These are phyloP conservation scores for Agriopis leucophaearia DNA, from an alignment of 2,888 invertebrate genomes.

Conservation along the genomic window DNA sequence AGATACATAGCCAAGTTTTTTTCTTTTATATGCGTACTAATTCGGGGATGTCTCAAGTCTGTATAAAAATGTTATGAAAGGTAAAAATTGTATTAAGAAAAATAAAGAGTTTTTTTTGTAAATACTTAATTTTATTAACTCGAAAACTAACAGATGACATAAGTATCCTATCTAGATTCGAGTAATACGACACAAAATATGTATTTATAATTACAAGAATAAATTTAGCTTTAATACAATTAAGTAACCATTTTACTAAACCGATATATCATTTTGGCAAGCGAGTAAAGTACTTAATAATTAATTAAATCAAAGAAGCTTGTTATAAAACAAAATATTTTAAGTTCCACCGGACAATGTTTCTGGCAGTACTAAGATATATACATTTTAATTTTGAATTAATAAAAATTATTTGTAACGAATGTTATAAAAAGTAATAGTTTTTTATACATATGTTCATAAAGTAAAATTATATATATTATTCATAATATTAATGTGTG, in stretches of 20 bases:
- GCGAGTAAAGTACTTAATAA: constrained; percentile 51
- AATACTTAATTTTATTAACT: constrained; percentile 86
- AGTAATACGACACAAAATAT: constrained; percentile 76
- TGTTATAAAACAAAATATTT: not conserved
- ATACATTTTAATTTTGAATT: too few species aligned
- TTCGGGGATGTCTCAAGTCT: too few species aligned
- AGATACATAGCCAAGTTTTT: too few species aligned
- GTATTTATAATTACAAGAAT: constrained; percentile 82
- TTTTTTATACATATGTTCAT: too few species aligned
- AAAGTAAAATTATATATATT: too few species aligned
- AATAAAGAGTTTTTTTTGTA: constrained; percentile 74
- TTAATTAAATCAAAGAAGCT: not conserved
- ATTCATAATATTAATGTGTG: too few species aligned
- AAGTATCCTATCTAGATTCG: constrained; percentile 85
- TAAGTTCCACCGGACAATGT: too few species aligned
- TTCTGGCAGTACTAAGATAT: too few species aligned
- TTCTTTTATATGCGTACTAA: too few species aligned
- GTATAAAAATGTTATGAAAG: constrained; percentile 29
- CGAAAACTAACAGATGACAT: constrained; percentile 85
- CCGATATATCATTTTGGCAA: constrained; percentile 50
- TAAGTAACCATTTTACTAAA: constrained; percentile 23
- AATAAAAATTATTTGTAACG: too few species aligned
- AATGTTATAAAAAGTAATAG: too few species aligned
- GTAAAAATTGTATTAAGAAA: constrained; percentile 34
- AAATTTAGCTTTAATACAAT: constrained; percentile 71